Conservation (phyloP, 2,113 vertebrate genomes). For the Xenopus laevis region DNA sequence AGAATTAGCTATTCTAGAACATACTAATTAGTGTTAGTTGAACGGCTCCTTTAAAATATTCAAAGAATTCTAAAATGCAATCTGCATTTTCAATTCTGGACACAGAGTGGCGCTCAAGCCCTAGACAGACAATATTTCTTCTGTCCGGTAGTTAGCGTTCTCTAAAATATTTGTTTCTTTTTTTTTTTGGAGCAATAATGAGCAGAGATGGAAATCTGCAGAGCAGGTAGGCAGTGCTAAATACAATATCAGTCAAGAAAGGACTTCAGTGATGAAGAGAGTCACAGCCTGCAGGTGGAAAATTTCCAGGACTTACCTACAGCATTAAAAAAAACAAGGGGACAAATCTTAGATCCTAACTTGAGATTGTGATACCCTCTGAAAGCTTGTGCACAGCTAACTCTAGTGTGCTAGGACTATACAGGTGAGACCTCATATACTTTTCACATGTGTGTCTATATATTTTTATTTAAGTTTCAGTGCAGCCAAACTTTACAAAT, state of each 20-base stretch:
- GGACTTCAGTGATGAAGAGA: slow-evolving; percentile 15
- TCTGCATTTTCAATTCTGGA: no score
- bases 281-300: slow-evolving; percentile 12
- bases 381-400: background rate
- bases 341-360: background rate
- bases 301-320: slow-evolving; percentile 2
- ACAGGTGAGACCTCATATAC: slow-evolving; percentile 15
- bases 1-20: no score
- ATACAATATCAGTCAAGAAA: background rate
- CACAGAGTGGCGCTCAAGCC: no score
- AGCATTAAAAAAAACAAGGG: background rate
- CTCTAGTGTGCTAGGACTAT: background rate
- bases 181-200: slow-evolving; percentile 3
- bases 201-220: background rate
- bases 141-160: no score
- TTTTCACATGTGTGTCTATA: no score
- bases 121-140: no score
- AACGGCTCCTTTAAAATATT: no score
- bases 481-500: no score
- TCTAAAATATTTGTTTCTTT: no score
- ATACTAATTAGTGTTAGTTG: no score
- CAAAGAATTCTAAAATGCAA: no score
- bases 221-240: slow-evolving; percentile 11
- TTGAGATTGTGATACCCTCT: background rate
- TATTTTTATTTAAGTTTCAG: no score